A percentile compares a stretch with the other conserved stretches of the same genome.
Conservation (phyloP, 1,140 invertebrate species). For the Triops longicaudatus region DNA sequence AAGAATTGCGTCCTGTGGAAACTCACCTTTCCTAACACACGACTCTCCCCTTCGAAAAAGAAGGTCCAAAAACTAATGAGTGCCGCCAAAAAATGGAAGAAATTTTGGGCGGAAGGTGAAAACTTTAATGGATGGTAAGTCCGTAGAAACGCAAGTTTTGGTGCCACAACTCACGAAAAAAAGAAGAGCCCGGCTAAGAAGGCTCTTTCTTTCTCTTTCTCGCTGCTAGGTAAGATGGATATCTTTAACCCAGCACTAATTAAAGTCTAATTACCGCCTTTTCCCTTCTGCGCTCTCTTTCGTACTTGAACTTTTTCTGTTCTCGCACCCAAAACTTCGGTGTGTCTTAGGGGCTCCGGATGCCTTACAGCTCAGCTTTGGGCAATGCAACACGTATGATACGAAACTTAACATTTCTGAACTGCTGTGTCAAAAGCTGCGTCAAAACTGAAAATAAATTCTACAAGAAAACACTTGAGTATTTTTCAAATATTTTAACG, state of each 20-base stretch:
- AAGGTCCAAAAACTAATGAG: background rate
- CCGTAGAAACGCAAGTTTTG: background rate
- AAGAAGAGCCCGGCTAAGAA: too few relatives aligned
- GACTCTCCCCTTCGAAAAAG: too few relatives aligned
- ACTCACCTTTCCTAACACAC: too few relatives aligned
- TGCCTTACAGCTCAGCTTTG: background rate
- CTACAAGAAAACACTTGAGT: too few relatives aligned
- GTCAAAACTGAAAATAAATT: too few relatives aligned
- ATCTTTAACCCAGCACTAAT: background rate
- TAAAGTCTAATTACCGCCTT: slow-evolving; percentile 6
- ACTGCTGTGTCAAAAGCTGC: too few relatives aligned
- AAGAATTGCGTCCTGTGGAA: too few relatives aligned
- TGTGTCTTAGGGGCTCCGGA: background rate
- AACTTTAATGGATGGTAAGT: slow-evolving; percentile 5
- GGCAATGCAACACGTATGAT: background rate
- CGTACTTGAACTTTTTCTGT: background rate
- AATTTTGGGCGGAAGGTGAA: background rate
- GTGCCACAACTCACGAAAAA: background rate
- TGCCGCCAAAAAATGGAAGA: background rate
- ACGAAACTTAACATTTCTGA: too few relatives aligned
- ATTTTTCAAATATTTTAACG: too few relatives aligned
- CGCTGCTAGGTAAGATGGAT: background rate
- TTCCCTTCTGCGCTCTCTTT: background rate
- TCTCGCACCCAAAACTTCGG: too few relatives aligned
- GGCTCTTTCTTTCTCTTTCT: too few relatives aligned